These are phyloP conservation scores for Ptilorrhoa leucosticta DNA, from an alignment of 2,113 vertebrate species.

Conservation along the genomic window DNA sequence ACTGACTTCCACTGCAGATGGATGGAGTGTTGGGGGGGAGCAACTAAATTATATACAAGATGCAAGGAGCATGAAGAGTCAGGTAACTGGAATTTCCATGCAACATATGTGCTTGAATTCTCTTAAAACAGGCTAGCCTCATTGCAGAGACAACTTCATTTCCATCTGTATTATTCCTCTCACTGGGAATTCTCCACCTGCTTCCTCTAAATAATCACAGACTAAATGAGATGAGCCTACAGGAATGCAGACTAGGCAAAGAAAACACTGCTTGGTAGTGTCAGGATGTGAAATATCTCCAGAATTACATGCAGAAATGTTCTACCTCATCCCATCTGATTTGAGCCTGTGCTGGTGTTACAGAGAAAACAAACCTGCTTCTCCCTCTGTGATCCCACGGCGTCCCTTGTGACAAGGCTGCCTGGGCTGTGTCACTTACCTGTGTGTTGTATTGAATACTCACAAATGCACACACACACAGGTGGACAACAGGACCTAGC, in stretches of 20 bases:
- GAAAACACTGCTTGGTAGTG: background rate
- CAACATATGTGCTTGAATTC: background rate
- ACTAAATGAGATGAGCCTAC: background rate
- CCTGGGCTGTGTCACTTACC: background rate
- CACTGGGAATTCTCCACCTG: conserved; percentile 27
- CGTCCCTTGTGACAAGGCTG: background rate
- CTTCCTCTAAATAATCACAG: background rate
- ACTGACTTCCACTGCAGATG: background rate
- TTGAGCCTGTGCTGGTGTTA: background rate
- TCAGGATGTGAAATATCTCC: background rate
- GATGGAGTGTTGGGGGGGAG: background rate
- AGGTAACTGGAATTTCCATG: background rate
- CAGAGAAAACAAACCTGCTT: background rate
- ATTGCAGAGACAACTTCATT: conserved; percentile 7
- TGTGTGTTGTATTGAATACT: background rate
- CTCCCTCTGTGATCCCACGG: background rate
- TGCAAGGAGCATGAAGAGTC: background rate
- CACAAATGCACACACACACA: no score
- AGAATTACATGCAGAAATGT: background rate
- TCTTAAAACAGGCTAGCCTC: background rate
- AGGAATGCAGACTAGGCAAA: background rate
- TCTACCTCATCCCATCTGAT: background rate
- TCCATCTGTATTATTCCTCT: background rate
- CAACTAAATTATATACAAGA: background rate
- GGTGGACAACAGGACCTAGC: background rate